phyloP scores from a whole-genome alignment of 2,113 vertebrate species.

The Antechinus flavipes region DNA sequence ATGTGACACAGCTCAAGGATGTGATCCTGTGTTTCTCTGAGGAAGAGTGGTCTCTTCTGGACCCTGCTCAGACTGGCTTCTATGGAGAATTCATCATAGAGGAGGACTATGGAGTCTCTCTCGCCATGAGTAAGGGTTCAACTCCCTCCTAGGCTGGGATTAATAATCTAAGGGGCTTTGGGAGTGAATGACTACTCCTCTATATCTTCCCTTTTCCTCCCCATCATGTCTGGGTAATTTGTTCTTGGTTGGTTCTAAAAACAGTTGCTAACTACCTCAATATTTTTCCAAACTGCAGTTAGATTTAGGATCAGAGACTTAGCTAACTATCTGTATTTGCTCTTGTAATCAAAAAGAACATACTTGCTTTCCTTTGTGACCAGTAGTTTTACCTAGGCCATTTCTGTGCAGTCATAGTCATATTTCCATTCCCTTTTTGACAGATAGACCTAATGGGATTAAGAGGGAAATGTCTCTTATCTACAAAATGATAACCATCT shows the following conservation, averaged over 20 bases:
- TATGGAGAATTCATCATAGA: slow-evolving; percentile 79
- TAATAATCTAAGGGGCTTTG: not conserved
- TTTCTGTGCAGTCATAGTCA: not conserved
- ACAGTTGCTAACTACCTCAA: not conserved
- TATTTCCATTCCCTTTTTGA: not conserved
- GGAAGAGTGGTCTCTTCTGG: slow-evolving; percentile 79
- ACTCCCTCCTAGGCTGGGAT: not conserved
- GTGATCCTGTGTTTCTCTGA: slow-evolving; percentile 79
- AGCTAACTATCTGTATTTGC: not conserved
- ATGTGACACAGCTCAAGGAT: slow-evolving; percentile 73
- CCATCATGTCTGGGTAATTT: not conserved
- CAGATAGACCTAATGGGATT: not conserved
- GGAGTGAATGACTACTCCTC: not conserved
- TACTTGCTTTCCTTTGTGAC: not conserved
- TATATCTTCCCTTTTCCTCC: not conserved
- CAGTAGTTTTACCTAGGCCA: not conserved
- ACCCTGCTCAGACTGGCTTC: slow-evolving; percentile 78
- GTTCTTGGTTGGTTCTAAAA: not conserved
- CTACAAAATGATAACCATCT: not conserved
- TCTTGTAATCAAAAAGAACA: not conserved
- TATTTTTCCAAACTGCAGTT: not conserved
- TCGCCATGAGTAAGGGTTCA: slow-evolving; percentile 65
- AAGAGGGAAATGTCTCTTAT: not conserved
- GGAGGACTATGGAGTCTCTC: slow-evolving; percentile 70
- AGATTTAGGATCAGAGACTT: not conserved